These are phyloP conservation scores for Marisa cornuarietis DNA, from an alignment of 1,140 invertebrate species.

Conservation along the genomic window DNA sequence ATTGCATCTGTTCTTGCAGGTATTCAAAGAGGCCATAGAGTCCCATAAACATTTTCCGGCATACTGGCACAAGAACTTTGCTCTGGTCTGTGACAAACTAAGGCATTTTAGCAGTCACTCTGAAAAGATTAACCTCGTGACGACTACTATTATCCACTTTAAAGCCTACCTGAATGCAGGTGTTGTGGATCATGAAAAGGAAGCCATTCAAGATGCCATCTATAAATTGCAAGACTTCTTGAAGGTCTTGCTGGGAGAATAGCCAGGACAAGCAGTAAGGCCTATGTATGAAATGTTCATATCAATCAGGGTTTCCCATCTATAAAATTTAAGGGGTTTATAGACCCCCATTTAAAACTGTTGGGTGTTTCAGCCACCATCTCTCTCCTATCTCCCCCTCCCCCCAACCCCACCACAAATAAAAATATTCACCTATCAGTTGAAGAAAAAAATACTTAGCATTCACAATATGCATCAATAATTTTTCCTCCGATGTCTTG, in stretches of 20 bases:
- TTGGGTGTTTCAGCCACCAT: neutral
- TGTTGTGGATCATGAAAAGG: slow-evolving; percentile 38
- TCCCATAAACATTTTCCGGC: slow-evolving; percentile 31
- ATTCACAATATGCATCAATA: no score
- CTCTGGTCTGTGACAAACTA: slow-evolving; percentile 56
- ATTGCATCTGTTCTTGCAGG: slow-evolving; percentile 25
- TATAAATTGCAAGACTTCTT: slow-evolving; percentile 31
- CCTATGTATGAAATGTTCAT: neutral
- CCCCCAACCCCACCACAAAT: neutral
- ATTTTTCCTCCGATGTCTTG: no score
- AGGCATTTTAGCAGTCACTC: slow-evolving; percentile 29
- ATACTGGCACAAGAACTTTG: slow-evolving; percentile 62
- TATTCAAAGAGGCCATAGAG: slow-evolving; percentile 44
- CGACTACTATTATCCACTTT: slow-evolving; percentile 49
- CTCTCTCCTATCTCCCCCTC: neutral
- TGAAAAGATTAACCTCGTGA: slow-evolving; percentile 34
- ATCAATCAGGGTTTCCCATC: neutral
- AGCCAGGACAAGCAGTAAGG: neutral
- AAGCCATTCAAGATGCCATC: slow-evolving; percentile 38
- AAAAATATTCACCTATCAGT: neutral
- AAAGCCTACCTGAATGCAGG: slow-evolving; percentile 40
- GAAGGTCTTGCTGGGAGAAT: neutral
- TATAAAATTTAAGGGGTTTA: neutral
- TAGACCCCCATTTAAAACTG: no score
- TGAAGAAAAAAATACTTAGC: no score